phyloP scores from a whole-genome alignment of 2,888 invertebrate genomes.

The Trachelus stipa region DNA sequence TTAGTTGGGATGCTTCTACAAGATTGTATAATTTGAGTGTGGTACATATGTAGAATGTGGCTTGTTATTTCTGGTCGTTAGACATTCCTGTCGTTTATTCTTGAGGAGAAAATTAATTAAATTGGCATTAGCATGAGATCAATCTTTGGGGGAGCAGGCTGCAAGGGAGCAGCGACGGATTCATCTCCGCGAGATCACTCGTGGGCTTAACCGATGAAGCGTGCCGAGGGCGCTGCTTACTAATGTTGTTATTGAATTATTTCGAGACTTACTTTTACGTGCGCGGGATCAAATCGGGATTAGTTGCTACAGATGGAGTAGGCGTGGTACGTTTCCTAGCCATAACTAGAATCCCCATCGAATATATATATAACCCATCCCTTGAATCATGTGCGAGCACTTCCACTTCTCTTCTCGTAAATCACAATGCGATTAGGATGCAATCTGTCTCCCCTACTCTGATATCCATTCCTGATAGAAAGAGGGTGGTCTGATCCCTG shows the following conservation, averaged over 20 bases:
- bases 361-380: conserved; percentile 18
- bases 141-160: conserved; percentile 39
- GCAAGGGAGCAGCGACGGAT: conserved; percentile 31
- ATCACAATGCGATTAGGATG: conserved; percentile 26
- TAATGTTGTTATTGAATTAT: conserved; percentile 59
- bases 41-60: background rate
- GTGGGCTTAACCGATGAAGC: conserved; percentile 20
- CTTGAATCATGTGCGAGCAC: conserved; percentile 23
- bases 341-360: conserved; percentile 20
- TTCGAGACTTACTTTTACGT: conserved; percentile 55
- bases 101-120: conserved; percentile 49
- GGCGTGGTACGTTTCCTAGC: conserved; percentile 40
- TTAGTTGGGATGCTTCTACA: background rate
- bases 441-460: conserved; percentile 7
- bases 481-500: background rate
- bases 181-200: conserved; percentile 32
- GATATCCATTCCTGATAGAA: background rate
- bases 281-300: conserved; percentile 47
- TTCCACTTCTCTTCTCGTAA: conserved; percentile 27
- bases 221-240: conserved; percentile 39
- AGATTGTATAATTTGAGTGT: too few species aligned
- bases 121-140: conserved; percentile 53
- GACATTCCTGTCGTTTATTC: conserved; percentile 16
- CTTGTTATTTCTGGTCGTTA: background rate
- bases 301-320: conserved; percentile 51